Evolutionary conservation across 2,888 invertebrate genomes (phyloP), one percentile per base, ranked within the genome.

Genomic region (Orchesellides sinensis): DNA sequence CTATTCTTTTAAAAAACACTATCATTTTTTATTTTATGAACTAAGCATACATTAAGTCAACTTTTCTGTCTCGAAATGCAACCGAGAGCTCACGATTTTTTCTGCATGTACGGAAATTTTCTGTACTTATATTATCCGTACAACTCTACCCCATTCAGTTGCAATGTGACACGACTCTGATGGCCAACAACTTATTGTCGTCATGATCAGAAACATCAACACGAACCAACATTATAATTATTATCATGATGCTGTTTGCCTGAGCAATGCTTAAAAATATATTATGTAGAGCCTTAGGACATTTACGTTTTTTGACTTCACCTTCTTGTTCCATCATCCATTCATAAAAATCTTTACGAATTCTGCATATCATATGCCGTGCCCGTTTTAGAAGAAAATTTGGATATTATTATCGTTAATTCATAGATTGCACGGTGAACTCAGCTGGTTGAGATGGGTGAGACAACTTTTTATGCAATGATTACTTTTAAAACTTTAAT

Each of bases 321-420:
- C 35, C 23, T 25, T 32, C 32, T 32, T 61, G 29, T 49, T 73
- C 63, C 61, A 47, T 73, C 73, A 27, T 72, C 52, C 73, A 73
- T 73, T 73, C 73, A 73, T 73, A 73, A 73, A 56, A 63, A 49
- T 61, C 52, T 73, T 73, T 52, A 63, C 63, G 63, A 61, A 73
- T 29, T 63, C 32, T 63, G 19, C 8, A 19, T 27, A 4, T n/a
- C 17, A 10, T n/a, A 32, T 40, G 73, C 73, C 73, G 63, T 73
- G 63, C 73, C 73, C 73, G 40, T 73, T 72, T 61, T 47, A 21
- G 40, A 65, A 69, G 47, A 59, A 25, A 25, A 49, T n/a, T 49
- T 69, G 10, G 19, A 69, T 35, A 52, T 61, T 23, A 19, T 40
- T 25, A 29, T 61, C 27, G 61, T 21, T 45, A 72, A 45, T 56